Base-by-base conservation (phyloP, 2,888 invertebrate species). In the Ypsolopha sequella region DNA sequence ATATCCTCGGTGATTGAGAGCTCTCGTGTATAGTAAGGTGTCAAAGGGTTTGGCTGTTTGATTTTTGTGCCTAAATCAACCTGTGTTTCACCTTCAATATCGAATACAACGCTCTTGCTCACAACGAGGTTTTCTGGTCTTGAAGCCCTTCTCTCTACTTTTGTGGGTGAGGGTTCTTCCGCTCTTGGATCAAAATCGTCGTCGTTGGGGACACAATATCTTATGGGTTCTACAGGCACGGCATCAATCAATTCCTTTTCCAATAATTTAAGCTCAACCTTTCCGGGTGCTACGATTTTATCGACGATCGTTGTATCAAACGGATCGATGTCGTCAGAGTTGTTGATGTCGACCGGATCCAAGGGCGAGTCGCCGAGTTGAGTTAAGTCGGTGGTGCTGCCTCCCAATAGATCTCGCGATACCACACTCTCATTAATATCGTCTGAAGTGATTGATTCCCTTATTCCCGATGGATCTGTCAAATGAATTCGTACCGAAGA, bases 141-240 rank as follows among this genome's bases (percentile, higher is more conserved):
- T 6, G 91, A 93, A 36, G 91, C 88, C 56, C 92, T 84, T 54
- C 90, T 78, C 57, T 88, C 88, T 35, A 56, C 55, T 61, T 59
- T 63, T 51, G 61, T 68, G 6, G 45, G n/a, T n/a, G 8, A 3
- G 2, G 75, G 68, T 60, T 92, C 92, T 54, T 89, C 89, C 1
- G 90, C 92, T 54, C 95, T 85, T 0, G 95, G 95, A 79, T 95
- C 92, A 69, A 95, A 95, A 63, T 95, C 94, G 49, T 93, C 92
- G 81, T 95, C 94, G 64, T 90, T 91, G 1, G 90, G 75, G 8
- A 88, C 87, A 56, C 88, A 80, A 48, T 86, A 76, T n/a, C n/a
- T n/a, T 14, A 74, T 69, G 10, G 60, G 58, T 6, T 60, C 57
- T 6, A 65, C 50, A 10, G 68, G 55, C 36, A 75, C 70, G 43